These are phyloP conservation scores for Ferrisia virgata DNA, from an alignment of 2,888 invertebrate genomes.

Conservation along the genomic window DNA sequence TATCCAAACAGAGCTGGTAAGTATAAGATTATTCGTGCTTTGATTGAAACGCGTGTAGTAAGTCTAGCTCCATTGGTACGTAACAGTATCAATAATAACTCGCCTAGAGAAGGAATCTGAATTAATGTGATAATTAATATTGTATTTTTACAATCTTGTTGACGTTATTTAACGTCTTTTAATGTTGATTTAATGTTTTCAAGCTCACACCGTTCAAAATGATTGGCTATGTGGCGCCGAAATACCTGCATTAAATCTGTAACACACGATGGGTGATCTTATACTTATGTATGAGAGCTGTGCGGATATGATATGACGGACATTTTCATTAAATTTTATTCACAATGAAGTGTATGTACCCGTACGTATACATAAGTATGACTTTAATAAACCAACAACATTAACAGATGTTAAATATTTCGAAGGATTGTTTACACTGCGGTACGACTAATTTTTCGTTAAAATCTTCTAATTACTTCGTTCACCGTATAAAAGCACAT, in stretches of 20 bases:
- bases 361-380: no score
- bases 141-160: background rate
- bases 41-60: no score
- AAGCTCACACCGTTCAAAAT: background rate
- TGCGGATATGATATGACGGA: background rate
- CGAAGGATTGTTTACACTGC: background rate
- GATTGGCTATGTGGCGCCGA: background rate
- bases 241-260: background rate
- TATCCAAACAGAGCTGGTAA: no score
- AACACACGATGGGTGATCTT: background rate
- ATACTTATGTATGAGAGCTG: no score
- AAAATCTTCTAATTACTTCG: background rate
- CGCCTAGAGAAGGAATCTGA: background rate
- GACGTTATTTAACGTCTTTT: background rate
- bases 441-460: background rate
- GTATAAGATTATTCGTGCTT: no score
- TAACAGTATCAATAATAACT: background rate
- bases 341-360: background rate
- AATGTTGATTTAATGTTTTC: conserved; percentile 10
- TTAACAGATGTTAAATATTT: background rate
- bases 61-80: no score
- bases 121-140: background rate
- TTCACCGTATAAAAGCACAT: background rate
- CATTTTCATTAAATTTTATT: background rate
- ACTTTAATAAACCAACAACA: background rate